phyloP scores from a whole-genome alignment of 2,113 vertebrate species.

The Tachysurus vachellii region DNA sequence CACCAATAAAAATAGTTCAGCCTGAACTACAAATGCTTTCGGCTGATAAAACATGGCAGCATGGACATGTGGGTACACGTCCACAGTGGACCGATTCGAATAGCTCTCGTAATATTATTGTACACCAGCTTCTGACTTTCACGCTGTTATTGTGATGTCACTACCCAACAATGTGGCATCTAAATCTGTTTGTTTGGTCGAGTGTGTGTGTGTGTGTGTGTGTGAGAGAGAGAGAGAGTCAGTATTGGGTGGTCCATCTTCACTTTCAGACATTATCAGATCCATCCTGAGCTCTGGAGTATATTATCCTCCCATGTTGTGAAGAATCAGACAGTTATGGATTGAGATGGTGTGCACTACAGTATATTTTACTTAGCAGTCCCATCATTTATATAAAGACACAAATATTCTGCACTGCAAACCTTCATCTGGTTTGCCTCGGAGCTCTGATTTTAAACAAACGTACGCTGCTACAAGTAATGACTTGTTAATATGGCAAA shows the following conservation, averaged over 20 bases:
- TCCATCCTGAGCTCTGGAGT: conserved; percentile 1
- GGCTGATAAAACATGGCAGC: neutral
- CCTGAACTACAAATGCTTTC: neutral
- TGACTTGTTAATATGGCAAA: neutral
- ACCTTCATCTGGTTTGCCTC: neutral
- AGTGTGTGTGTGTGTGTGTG: neutral
- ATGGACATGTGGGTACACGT: neutral
- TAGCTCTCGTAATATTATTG: neutral
- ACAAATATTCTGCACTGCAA: neutral
- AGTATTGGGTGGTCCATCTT: neutral
- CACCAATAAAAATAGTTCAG: conserved; percentile 29
- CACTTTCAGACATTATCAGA: neutral
- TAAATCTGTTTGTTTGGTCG: neutral
- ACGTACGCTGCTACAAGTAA: neutral
- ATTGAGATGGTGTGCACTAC: neutral
- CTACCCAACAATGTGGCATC: neutral
- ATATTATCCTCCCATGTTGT: neutral
- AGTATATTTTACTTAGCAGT: neutral
- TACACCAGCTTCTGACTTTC: neutral
- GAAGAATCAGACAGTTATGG: neutral
- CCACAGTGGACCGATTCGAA: neutral
- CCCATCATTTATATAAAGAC: neutral
- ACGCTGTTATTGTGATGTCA: neutral
- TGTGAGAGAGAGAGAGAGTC: neutral
- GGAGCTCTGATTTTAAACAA: neutral